Percentiles rank a stretch among this genome's conserved stretches.
phyloP scores from a whole-genome alignment of 2,888 invertebrate genomes.

The Protodeltote pygarga region DNA sequence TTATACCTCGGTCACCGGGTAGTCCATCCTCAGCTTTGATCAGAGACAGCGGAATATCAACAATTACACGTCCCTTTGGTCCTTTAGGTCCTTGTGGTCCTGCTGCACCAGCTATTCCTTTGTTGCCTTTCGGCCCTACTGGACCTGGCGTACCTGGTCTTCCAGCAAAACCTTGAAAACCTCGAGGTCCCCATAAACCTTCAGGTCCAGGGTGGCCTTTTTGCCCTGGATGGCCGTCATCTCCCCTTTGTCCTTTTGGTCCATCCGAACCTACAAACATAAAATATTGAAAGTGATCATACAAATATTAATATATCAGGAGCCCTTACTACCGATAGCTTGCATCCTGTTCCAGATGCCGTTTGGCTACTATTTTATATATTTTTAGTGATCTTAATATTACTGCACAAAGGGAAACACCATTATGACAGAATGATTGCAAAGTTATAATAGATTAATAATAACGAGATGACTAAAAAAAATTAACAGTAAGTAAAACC shows the following conservation, averaged over 20 bases:
- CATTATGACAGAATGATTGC: no score
- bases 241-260: conserved; percentile 68
- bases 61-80: conserved; percentile 70
- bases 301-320: no score
- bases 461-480: no score
- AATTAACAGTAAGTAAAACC: no score
- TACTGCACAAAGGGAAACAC: no score
- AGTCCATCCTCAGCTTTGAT: conserved; percentile 82
- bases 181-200: conserved; percentile 68
- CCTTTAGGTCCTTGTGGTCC: conserved; percentile 86
- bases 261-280: conserved; percentile 66
- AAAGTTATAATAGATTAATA: no score
- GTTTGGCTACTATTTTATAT: no score
- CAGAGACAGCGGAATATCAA: conserved; percentile 57
- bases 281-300: neutral
- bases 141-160: conserved; percentile 84
- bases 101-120: conserved; percentile 72
- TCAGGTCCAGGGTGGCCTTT: conserved; percentile 68
- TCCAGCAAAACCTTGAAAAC: conserved; percentile 62
- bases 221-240: conserved; percentile 67
- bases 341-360: no score
- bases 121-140: conserved; percentile 77
- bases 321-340: no score
- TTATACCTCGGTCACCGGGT: conserved; percentile 86
- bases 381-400: no score